Evolutionary conservation across 2,888 invertebrate species (phyloP).

Genomic region (Urechis unicinctus): DNA sequence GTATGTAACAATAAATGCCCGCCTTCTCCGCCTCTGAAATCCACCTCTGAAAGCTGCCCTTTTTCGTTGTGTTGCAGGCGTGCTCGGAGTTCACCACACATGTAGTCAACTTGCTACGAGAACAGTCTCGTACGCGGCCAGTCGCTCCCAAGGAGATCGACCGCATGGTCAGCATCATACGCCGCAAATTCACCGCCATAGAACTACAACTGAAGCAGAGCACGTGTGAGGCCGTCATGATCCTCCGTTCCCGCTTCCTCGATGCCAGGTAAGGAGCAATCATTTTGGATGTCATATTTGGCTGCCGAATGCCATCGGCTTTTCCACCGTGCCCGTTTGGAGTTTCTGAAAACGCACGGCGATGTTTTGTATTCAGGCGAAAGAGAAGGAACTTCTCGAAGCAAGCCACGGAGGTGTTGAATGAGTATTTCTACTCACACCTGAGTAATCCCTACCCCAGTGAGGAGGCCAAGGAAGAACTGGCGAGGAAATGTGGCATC

Average conservation of each 20-base stretch:
- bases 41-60: no score
- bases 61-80: no score
- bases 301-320: no score
- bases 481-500: slow-evolving; percentile 98
- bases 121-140: slow-evolving; percentile 94
- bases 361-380: slow-evolving; percentile 44
- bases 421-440: slow-evolving; percentile 99
- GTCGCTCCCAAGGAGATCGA: slow-evolving; percentile 98
- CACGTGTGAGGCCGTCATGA: slow-evolving; percentile 99
- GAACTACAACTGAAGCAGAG: slow-evolving; percentile 90
- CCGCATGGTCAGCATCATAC: slow-evolving; percentile 51
- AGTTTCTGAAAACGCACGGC: no score
- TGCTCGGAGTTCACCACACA: slow-evolving; percentile 99
- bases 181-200: slow-evolving; percentile 53
- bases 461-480: slow-evolving; percentile 99
- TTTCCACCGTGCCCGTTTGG: background rate
- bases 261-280: slow-evolving; percentile 59
- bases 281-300: background rate
- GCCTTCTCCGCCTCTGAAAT: no score
- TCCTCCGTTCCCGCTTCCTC: slow-evolving; percentile 75
- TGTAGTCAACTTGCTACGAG: slow-evolving; percentile 93
- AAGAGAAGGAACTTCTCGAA: slow-evolving; percentile 99
- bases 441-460: slow-evolving; percentile 99
- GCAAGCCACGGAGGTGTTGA: slow-evolving; percentile 97
- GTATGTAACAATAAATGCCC: no score